phyloP scores from a whole-genome alignment of 2,797 vertebrate species.

The Sebastes matsubarae region DNA sequence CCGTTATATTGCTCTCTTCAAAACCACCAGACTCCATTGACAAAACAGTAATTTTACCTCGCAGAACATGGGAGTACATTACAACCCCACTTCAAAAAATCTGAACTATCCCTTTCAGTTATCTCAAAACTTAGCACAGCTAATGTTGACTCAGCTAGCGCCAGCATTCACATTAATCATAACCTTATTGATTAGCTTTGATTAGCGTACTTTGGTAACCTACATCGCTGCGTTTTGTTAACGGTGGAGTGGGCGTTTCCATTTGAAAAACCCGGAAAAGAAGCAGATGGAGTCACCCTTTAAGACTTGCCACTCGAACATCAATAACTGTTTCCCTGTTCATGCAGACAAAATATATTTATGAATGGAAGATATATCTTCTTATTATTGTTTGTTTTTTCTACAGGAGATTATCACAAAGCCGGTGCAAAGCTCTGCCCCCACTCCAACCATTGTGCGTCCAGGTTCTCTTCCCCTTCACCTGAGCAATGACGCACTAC shows the following conservation, averaged over 20 bases:
- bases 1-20: background rate
- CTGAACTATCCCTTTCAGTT: background rate
- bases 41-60: no score
- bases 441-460: constrained; percentile 94
- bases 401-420: constrained; percentile 86
- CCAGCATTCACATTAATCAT: background rate
- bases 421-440: constrained; percentile 87
- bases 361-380: background rate
- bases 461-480: constrained; percentile 95
- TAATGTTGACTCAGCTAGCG: background rate
- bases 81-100: no score
- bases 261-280: background rate
- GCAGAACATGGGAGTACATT: no score
- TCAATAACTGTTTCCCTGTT: background rate
- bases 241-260: background rate
- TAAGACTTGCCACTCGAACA: background rate
- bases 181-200: background rate
- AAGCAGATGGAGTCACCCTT: background rate
- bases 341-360: background rate
- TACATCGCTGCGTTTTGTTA: background rate
- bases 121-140: background rate
- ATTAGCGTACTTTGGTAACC: background rate
- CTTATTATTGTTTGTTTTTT: constrained; percentile 18
- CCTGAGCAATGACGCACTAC: constrained; percentile 90
- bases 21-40: background rate